Base-by-base conservation (phyloP, 1,140 invertebrate species). In the Ditylenchus dipsaci region DNA sequence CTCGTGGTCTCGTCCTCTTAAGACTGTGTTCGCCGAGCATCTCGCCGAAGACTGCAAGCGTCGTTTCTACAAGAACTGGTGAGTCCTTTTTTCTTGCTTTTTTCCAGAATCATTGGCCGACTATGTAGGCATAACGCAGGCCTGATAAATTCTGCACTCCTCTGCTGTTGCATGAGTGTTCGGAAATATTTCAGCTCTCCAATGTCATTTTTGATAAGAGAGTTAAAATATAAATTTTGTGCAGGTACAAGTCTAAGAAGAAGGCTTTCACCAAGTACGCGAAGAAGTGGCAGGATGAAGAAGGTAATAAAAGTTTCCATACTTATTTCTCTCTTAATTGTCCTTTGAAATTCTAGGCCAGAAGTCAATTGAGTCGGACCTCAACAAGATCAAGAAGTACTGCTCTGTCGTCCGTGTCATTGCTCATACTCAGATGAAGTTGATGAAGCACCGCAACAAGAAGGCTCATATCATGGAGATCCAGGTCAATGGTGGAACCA, bases 1-100 rank as follows among this genome's bases (percentile, higher is more conserved):
- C 96, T 33, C 91, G 91, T 86, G 96, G 96, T 80, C 87, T 60
- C 88, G 93, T 72, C 90, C 91, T 67, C 88, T 98, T 68, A 92
- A 93, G 71, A 95, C 95, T 62, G 90, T 99, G 30, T 99, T 92
- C 90, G 95, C 96, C 65, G 94, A 98, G 85, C 96, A 99, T 88
- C 87, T 99, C 78, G 91, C 91, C 47, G 96, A 99, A 86, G 96
- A 98, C 83, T 97, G 93, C 84, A 89, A 91, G 76, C 90, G 96
- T 83, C 88, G 96, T 77, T 97, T 98, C 87, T 99, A 99, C 88
- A 99, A 97, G 88, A 98, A 99, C 86, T 99, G 96, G 96, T 99
- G 89, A 87, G 85, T 85, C 33, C 33, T 77, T 77, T 64, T 58
- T 67, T 38, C 11, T 38, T 38, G 3, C 33, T 38, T 38, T 3